A percentile compares a stretch with the other conserved stretches of the same genome.
These are phyloP conservation scores for Andrena trimmerana DNA, from an alignment of 2,888 invertebrate species.

Conservation along the genomic window DNA sequence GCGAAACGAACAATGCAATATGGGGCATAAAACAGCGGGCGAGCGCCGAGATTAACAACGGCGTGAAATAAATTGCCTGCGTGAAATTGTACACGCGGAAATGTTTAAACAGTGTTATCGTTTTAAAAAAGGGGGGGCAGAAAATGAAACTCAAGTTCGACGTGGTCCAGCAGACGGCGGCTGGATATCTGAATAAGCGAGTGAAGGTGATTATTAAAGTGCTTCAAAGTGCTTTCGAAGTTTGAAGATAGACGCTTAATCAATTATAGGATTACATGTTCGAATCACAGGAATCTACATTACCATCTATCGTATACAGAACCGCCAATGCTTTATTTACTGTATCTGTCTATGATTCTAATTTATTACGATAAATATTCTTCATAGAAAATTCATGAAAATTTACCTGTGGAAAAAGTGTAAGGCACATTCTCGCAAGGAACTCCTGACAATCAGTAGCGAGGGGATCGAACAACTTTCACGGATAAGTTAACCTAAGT, in stretches of 20 bases:
- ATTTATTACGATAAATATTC: not conserved
- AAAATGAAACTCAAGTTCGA: not conserved
- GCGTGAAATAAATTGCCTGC: not conserved
- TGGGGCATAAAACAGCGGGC: not conserved
- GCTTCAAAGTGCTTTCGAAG: not conserved
- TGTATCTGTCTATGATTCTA: not conserved
- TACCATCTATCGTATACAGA: not conserved
- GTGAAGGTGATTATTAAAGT: not conserved
- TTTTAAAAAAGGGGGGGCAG: not conserved
- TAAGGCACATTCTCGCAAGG: not conserved
- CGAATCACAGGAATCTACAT: not conserved
- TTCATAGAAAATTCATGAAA: not conserved
- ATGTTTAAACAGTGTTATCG: not conserved
- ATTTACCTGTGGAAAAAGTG: not conserved
- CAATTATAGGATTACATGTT: not conserved
- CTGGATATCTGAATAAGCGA: not conserved
- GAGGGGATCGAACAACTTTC: not conserved
- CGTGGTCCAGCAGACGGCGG: not conserved
- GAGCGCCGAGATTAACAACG: not conserved
- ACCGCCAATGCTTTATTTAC: not conserved
- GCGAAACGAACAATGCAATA: not conserved
- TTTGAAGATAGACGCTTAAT: not conserved
- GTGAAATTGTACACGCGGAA: not conserved
- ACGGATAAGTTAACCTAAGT: not conserved
- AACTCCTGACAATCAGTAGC: not conserved